Percentiles rank a stretch among this genome's conserved stretches.
Evolutionary conservation across 2,797 vertebrate genomes (phyloP).

Genomic region (Lates japonicus): DNA sequence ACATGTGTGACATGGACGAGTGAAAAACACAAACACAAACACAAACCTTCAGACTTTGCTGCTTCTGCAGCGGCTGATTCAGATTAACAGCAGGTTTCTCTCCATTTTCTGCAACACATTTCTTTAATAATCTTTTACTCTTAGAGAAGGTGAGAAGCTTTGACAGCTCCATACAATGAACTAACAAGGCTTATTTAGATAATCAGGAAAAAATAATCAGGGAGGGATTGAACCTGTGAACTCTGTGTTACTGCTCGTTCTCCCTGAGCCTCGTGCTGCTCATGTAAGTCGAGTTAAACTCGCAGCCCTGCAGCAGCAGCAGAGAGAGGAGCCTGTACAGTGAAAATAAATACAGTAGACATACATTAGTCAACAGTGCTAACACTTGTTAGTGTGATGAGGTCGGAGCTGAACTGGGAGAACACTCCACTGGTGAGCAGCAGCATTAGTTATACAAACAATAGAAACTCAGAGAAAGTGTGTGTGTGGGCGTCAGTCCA

Average conservation of each 20-base stretch:
- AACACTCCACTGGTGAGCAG: conserved; percentile 23
- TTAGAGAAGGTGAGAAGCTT: too few relatives aligned
- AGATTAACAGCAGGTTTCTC: too few relatives aligned
- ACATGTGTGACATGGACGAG: too few relatives aligned
- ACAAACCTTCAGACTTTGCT: too few relatives aligned
- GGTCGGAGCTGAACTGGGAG: conserved; percentile 1
- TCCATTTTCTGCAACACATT: too few relatives aligned
- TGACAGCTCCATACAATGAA: too few relatives aligned
- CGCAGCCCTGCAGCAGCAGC: background rate
- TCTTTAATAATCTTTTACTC: too few relatives aligned
- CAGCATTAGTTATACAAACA: conserved; percentile 35
- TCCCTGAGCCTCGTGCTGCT: background rate
- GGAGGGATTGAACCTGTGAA: background rate
- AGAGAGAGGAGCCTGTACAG: background rate
- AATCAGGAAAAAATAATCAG: too few relatives aligned
- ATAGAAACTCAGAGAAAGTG: background rate
- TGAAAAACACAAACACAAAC: too few relatives aligned
- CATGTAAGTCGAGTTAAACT: background rate
- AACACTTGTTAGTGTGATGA: conserved; percentile 5
- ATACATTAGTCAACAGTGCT: conserved; percentile 9
- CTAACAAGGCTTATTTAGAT: too few relatives aligned
- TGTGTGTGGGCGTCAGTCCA: background rate
- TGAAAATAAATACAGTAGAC: conserved; percentile 25
- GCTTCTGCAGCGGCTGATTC: too few relatives aligned
- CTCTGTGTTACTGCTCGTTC: background rate